These are phyloP conservation scores for Echinometra lucunter DNA, from an alignment of 53 echinoderm and acorn worm genomes.

Conservation along the genomic window DNA sequence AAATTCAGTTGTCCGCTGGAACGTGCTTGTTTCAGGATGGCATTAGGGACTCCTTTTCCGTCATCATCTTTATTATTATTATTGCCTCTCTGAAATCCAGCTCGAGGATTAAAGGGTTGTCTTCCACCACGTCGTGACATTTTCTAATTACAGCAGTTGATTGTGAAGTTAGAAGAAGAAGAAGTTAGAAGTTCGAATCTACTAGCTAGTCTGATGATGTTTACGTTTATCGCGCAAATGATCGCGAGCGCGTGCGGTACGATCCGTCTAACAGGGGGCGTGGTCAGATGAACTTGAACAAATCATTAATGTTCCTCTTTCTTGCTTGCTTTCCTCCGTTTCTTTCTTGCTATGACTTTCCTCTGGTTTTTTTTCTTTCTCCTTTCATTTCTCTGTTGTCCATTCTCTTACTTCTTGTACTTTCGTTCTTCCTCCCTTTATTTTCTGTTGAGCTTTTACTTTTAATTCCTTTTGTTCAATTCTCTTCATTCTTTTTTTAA, in stretches of 20 bases:
- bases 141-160: no score
- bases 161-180: no score
- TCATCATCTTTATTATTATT: conserved; percentile 61
- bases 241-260: no score
- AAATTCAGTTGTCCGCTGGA: conserved; percentile 93
- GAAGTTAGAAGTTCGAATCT: no score
- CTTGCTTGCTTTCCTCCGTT: neutral
- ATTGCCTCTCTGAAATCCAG: conserved; percentile 77
- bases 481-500: neutral
- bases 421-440: no score
- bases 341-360: neutral
- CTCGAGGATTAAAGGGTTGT: conserved; percentile 75
- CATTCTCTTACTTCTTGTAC: no score
- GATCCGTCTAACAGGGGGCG: conserved; percentile 14
- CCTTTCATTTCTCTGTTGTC: no score
- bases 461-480: neutral
- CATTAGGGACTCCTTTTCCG: conserved; percentile 76
- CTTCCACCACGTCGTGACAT: conserved; percentile 75
- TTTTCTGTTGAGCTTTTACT: neutral
- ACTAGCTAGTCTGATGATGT: no score
- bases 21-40: conserved; percentile 90
- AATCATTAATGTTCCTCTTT: neutral
- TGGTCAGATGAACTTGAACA: neutral
- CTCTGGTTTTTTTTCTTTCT: neutral
- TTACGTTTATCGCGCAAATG: no score